A percentile compares a stretch with the other conserved stretches of the same genome.
These are phyloP conservation scores for Turritopsis rubra DNA, from an alignment of 30 jellyfish, hydroid and myxozoan genomes.

Conservation along the genomic window DNA sequence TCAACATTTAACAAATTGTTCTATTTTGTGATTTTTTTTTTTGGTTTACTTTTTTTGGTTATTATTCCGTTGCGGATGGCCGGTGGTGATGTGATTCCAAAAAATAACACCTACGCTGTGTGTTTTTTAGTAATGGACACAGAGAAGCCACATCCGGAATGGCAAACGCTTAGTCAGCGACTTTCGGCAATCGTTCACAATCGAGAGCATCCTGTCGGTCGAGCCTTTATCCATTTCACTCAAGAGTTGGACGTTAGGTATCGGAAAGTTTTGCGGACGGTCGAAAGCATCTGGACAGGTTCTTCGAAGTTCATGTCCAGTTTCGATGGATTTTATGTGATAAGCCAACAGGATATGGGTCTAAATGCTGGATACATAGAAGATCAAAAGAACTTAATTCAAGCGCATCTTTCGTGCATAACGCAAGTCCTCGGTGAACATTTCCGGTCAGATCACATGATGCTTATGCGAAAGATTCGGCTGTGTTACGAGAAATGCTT, in stretches of 20 bases:
- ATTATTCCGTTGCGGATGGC: too few relatives aligned
- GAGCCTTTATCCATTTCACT: slow-evolving; percentile 30
- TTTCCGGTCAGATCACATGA: slow-evolving; percentile 25
- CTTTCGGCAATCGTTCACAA: slow-evolving; percentile 52
- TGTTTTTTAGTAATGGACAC: slow-evolving; percentile 60
- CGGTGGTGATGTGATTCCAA: too few relatives aligned
- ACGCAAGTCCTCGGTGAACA: slow-evolving; percentile 34
- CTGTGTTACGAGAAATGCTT: slow-evolving; percentile 73
- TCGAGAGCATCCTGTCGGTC: slow-evolving; percentile 56
- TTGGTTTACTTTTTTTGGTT: background rate
- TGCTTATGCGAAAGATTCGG: slow-evolving; percentile 65
- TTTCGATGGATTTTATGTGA: slow-evolving; percentile 41
- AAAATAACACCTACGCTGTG: too few relatives aligned
- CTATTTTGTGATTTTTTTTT: background rate
- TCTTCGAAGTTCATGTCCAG: slow-evolving; percentile 33
- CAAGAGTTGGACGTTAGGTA: slow-evolving; percentile 29
- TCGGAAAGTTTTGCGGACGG: slow-evolving; percentile 42
- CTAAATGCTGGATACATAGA: slow-evolving; percentile 33
- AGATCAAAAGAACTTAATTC: slow-evolving; percentile 25
- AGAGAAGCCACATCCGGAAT: slow-evolving; percentile 42
- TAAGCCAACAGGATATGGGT: slow-evolving; percentile 33
- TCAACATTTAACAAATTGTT: background rate
- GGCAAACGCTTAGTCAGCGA: slow-evolving; percentile 82
- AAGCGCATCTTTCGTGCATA: slow-evolving; percentile 37
- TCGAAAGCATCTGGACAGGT: slow-evolving; percentile 27